phyloP scores from a whole-genome alignment of 2,113 vertebrate species.

The Hippocampus barbouri region DNA sequence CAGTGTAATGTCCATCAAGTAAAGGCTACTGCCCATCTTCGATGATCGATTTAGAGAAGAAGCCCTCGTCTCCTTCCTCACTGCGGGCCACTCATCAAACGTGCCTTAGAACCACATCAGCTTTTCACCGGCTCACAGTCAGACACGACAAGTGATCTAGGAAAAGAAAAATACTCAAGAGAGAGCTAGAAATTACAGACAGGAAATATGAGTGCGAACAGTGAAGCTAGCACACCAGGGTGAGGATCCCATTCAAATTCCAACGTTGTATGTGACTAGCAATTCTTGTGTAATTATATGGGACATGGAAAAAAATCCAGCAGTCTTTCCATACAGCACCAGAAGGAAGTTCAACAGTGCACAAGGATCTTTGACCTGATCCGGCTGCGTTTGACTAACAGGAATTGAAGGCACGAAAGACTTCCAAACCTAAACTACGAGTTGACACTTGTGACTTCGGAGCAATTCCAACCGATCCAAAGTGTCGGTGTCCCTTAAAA shows the following conservation, averaged over 20 bases:
- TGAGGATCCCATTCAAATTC: conserved; percentile 45
- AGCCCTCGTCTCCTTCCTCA: conserved; percentile 19
- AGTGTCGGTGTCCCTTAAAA: conserved; percentile 16
- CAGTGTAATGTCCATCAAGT: conserved; percentile 44
- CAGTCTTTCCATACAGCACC: not conserved
- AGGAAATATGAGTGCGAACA: not conserved
- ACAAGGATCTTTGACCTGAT: not conserved
- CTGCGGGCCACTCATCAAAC: conserved; percentile 33
- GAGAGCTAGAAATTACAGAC: not conserved
- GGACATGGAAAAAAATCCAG: not conserved
- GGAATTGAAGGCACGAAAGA: not conserved
- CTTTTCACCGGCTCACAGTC: conserved; percentile 7
- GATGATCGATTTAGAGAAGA: conserved; percentile 18
- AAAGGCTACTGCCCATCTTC: conserved; percentile 31
- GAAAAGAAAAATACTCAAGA: not conserved
- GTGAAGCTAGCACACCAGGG: conserved; percentile 26
- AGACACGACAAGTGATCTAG: not conserved
- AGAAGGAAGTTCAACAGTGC: not conserved
- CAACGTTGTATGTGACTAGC: not conserved
- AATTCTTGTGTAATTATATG: not conserved
- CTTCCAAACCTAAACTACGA: too few species aligned
- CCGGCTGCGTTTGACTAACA: conserved; percentile 6
- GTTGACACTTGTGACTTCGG: too few species aligned
- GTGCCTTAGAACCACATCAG: conserved; percentile 10
- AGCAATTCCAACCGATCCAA: conserved; percentile 5